Conservation (phyloP, 2,113 vertebrate genomes). For the Piaya cayana region DNA sequence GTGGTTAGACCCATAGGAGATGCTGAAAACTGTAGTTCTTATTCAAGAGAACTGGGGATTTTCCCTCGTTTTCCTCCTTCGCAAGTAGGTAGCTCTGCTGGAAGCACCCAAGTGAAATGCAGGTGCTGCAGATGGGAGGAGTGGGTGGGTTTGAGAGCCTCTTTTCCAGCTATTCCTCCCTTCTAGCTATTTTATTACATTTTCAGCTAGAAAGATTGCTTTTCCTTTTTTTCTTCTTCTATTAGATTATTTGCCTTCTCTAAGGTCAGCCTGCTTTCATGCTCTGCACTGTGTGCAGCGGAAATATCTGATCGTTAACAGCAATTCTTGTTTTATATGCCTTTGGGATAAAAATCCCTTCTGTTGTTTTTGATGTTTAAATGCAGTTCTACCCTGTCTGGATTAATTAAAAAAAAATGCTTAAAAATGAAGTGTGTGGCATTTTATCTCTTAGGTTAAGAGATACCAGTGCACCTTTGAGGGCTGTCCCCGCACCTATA, state of each 20-base stretch:
- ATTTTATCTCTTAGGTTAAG: constrained; percentile 85
- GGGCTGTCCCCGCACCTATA: constrained; percentile 96
- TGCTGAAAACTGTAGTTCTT: background rate
- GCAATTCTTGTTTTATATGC: too few relatives aligned
- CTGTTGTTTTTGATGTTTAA: background rate
- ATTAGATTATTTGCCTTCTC: background rate
- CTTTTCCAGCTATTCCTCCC: background rate
- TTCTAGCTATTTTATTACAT: background rate
- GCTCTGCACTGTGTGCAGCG: background rate
- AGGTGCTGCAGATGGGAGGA: fast-evolving
- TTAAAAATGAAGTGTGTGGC: background rate
- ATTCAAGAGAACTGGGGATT: background rate
- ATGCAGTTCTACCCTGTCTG: background rate
- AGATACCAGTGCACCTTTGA: constrained; percentile 98
- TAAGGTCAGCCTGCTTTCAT: background rate
- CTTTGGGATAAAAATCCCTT: background rate
- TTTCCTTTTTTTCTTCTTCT: background rate
- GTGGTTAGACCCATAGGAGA: background rate
- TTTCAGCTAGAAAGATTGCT: background rate
- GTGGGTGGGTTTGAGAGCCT: background rate
- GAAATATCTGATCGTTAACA: background rate
- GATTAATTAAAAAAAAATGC: background rate
- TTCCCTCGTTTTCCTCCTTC: background rate
- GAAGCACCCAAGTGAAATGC: background rate
- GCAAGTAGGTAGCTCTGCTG: background rate